Percentiles rank a stretch among this genome's conserved stretches.
Evolutionary conservation across 2,113 vertebrate species (phyloP).

Genomic region (Ictidomys tridecemlineatus): DNA sequence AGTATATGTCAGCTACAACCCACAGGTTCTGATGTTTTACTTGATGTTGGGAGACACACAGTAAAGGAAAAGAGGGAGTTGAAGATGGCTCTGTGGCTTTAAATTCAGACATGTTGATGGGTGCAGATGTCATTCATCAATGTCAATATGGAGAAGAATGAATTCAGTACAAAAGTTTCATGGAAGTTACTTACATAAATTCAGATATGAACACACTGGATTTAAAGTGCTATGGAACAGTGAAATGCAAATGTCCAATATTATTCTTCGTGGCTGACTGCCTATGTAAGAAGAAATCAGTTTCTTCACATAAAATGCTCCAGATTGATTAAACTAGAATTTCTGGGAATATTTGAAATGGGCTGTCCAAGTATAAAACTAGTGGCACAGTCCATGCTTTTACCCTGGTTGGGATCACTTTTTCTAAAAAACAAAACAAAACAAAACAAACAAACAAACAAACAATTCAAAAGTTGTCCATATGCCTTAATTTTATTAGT

Average conservation of each 20-base stretch:
- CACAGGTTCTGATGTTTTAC: neutral
- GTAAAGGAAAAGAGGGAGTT: neutral
- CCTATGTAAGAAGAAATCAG: neutral
- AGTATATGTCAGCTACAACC: neutral
- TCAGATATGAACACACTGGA: neutral
- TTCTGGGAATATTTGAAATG: neutral
- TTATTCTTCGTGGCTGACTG: neutral
- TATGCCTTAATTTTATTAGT: conserved; percentile 14
- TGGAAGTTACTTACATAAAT: neutral
- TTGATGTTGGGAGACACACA: neutral
- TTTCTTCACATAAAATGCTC: neutral
- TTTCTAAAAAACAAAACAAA: neutral
- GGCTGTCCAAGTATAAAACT: neutral
- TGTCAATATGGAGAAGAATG: neutral
- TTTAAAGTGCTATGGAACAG: neutral
- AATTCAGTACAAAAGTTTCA: neutral
- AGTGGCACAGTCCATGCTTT: neutral
- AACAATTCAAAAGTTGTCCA: neutral
- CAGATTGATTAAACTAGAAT: neutral
- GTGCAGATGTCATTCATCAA: neutral
- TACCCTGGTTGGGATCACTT: neutral
- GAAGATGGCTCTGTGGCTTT: neutral
- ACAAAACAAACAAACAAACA: neutral
- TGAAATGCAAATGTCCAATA: neutral
- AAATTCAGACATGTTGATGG: neutral